A percentile compares a stretch with the other conserved stretches of the same genome.
phyloP scores from a whole-genome alignment of 2,113 vertebrate species.

The Trichechus manatus region DNA sequence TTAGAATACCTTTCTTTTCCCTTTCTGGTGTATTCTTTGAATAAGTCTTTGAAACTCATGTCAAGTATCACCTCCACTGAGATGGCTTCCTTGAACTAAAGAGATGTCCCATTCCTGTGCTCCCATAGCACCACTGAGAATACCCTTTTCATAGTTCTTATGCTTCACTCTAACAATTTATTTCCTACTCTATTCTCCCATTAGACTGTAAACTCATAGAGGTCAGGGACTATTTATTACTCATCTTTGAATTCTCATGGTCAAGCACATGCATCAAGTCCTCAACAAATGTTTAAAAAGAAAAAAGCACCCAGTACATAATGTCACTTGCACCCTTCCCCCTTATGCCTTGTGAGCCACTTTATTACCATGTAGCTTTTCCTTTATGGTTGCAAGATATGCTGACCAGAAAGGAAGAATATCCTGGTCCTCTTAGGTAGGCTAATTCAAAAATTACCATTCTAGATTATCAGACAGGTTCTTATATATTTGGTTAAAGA shows the following conservation, averaged over 20 bases:
- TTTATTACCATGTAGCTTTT: constrained; percentile 13
- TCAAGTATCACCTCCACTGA: neutral
- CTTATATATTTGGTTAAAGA: constrained; percentile 8
- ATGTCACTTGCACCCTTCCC: neutral
- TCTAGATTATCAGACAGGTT: neutral
- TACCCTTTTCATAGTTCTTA: neutral
- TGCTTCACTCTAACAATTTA: constrained; percentile 14
- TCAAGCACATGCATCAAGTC: neutral
- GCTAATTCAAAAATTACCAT: constrained; percentile 23
- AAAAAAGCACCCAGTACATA: neutral
- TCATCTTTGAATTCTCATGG: constrained; percentile 24
- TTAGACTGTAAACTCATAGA: neutral
- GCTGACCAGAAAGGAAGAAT: constrained; percentile 3
- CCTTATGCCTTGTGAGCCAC: constrained; percentile 14
- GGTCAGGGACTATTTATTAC: neutral
- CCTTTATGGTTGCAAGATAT: constrained; percentile 26
- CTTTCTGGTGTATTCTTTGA: constrained; percentile 25
- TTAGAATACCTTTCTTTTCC: neutral
- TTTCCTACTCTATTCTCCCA: neutral
- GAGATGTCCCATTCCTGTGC: neutral
- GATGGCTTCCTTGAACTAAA: neutral
- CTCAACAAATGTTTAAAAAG: constrained; percentile 10
- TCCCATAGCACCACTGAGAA: neutral
- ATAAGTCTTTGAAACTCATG: constrained; percentile 47
- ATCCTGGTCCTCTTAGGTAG: neutral